Conservation (phyloP, 2,797 vertebrate species). For the Natrix natrix region DNA sequence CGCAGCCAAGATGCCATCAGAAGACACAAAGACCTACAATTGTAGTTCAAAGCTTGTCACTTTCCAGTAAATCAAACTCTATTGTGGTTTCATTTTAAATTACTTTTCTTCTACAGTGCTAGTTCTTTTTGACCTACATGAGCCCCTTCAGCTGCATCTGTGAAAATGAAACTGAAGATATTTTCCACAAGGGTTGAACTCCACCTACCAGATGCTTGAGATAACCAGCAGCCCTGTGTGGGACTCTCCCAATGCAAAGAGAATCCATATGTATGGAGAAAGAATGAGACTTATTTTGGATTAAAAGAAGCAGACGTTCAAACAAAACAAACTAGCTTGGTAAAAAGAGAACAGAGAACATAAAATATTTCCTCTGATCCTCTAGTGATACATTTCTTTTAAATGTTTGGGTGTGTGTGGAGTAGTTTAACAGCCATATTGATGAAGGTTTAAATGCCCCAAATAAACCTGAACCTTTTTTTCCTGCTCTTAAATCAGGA, state of each 20-base stretch:
- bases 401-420: neutral
- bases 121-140: neutral
- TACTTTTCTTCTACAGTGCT: neutral
- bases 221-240: neutral
- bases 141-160: neutral
- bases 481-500: neutral
- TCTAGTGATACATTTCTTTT: neutral
- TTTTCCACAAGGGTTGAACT: neutral
- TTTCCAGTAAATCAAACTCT: neutral
- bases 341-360: neutral
- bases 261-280: neutral
- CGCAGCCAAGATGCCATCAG: neutral
- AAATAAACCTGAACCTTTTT: fast-evolving
- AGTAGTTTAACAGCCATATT: neutral
- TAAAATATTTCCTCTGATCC: neutral
- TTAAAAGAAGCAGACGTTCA: constrained; percentile 17
- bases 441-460: constrained; percentile 3
- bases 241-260: neutral
- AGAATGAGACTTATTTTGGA: constrained; percentile 39
- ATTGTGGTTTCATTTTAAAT: neutral
- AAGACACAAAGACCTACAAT: neutral
- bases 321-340: neutral
- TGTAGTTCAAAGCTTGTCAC: neutral
- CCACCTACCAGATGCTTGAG: neutral
- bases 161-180: constrained; percentile 2